phyloP scores from a whole-genome alignment of 1,140 invertebrate genomes.

The Trichogramma pretiosum region DNA sequence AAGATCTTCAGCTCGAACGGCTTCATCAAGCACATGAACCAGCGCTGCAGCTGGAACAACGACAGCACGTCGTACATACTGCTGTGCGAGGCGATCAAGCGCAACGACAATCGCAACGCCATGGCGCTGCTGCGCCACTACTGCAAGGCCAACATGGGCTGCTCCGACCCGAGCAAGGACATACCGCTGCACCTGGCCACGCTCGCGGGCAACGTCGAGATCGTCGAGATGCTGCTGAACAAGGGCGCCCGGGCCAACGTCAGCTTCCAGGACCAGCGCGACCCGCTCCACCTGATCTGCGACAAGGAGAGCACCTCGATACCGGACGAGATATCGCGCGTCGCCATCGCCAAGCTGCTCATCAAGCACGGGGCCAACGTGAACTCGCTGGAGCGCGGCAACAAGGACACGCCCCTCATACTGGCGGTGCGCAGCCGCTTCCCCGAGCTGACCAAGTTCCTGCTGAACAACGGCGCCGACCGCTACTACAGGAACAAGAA shows the following conservation, averaged over 20 bases:
- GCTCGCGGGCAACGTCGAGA: not conserved
- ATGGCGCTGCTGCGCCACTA: not conserved
- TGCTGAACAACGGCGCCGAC: not conserved
- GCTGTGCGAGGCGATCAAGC: not conserved
- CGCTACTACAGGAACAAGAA: not conserved
- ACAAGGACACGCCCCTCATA: not conserved
- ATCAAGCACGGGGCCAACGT: not conserved
- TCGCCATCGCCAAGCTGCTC: not conserved
- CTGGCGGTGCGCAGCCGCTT: not conserved
- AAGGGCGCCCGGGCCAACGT: not conserved
- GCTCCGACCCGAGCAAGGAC: not conserved
- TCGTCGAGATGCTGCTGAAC: not conserved
- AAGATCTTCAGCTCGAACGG: not conserved
- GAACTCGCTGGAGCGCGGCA: not conserved
- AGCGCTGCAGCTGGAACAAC: not conserved
- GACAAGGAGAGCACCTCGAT: not conserved
- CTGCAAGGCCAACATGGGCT: not conserved
- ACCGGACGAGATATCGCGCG: not conserved
- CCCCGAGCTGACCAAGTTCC: not conserved
- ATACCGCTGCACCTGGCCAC: not conserved
- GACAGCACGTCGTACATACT: not conserved
- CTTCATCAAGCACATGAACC: not conserved
- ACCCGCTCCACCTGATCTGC: not conserved
- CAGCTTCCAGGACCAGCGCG: not conserved
- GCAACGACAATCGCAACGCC: not conserved